Evolutionary conservation across 1,140 invertebrate genomes (phyloP).

Genomic region (Lordiphosa collinella): DNA sequence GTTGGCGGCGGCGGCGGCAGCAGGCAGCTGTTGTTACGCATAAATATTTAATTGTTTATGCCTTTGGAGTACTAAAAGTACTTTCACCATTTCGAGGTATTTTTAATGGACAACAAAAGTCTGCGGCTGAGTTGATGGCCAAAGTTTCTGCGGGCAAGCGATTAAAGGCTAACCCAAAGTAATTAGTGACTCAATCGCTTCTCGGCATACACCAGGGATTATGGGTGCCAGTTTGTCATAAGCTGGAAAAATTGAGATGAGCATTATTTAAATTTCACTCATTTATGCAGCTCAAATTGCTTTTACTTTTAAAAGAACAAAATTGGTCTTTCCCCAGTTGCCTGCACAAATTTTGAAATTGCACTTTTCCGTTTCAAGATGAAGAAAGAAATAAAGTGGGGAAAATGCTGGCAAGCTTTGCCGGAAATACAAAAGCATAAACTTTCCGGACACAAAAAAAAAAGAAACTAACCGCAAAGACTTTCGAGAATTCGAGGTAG

Average conservation of each 20-base stretch:
- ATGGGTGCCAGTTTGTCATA: conserved; percentile 30
- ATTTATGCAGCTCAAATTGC: neutral
- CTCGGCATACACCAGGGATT: conserved; percentile 51
- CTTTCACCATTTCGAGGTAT: conserved; percentile 50
- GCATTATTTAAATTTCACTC: neutral
- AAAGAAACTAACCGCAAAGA: conserved; percentile 46
- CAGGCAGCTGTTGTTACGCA: conserved; percentile 18
- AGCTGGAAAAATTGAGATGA: conserved; percentile 17
- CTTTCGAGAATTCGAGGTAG: neutral
- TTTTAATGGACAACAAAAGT: conserved; percentile 62
- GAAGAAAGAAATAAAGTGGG: conserved; percentile 15
- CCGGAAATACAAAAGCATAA: conserved; percentile 75
- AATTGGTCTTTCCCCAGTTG: neutral
- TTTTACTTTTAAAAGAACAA: neutral
- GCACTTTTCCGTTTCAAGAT: conserved; percentile 60
- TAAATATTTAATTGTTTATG: conserved; percentile 76
- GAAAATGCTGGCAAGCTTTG: conserved; percentile 45
- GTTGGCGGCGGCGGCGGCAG: neutral
- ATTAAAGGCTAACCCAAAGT: conserved; percentile 63
- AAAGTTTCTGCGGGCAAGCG: conserved; percentile 22
- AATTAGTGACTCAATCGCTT: conserved; percentile 76
- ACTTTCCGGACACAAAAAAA: conserved; percentile 56
- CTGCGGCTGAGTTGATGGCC: neutral
- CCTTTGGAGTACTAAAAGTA: conserved; percentile 33
- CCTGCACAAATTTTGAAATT: conserved; percentile 42